phyloP scores from a whole-genome alignment of 2,113 vertebrate species.

The Stictonetta naevosa region DNA sequence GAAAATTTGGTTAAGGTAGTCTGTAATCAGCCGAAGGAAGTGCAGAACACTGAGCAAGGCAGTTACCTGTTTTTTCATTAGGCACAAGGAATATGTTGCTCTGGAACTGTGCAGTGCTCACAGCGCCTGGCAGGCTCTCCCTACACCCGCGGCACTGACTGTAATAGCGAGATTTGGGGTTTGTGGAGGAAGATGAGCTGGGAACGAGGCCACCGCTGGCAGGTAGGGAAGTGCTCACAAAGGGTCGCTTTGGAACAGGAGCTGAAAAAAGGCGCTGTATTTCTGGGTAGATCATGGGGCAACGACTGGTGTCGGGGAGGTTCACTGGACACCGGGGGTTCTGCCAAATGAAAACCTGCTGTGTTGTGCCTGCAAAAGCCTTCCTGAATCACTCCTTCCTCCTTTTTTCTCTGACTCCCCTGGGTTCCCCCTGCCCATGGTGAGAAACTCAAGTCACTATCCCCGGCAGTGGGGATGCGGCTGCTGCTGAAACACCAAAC shows the following conservation, averaged over 20 bases:
- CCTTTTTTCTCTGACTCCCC: no score
- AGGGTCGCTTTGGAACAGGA: neutral
- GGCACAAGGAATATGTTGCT: neutral
- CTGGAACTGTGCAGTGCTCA: neutral
- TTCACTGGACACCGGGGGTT: accelerated
- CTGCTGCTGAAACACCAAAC: neutral
- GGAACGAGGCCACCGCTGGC: neutral
- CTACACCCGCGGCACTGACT: neutral
- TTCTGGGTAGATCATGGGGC: neutral
- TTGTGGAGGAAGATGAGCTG: neutral
- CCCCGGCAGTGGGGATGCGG: neutral
- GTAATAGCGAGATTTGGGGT: neutral
- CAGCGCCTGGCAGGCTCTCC: neutral
- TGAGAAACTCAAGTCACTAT: accelerated
- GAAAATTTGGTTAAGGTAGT: neutral
- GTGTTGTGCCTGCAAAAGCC: accelerated
- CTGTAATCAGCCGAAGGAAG: neutral
- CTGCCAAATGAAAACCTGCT: neutral
- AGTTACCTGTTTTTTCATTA: neutral
- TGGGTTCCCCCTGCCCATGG: neutral
- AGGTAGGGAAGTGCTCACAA: neutral
- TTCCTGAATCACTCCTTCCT: no score
- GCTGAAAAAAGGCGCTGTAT: accelerated
- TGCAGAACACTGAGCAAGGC: neutral
- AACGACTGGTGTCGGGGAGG: neutral